Base-by-base conservation (phyloP, 2,797 vertebrate genomes). In the Clarias laeviceps region DNA sequence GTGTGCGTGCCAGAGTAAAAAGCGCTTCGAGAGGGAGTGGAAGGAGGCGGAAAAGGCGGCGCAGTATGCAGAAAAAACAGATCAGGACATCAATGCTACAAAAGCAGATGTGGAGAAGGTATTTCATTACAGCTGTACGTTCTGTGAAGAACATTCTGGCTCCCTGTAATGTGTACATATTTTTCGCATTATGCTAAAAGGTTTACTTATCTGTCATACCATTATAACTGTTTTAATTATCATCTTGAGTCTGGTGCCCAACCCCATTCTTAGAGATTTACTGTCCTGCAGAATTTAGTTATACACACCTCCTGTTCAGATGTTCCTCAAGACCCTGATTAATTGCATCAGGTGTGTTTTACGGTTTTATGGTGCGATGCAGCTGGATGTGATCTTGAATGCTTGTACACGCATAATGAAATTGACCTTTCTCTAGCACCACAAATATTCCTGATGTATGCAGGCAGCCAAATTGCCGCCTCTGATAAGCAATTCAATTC, bases 51-150 rank as follows among this genome's bases (percentile, higher is more conserved):
- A 97, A 89, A 96, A 96, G 56, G 93, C 97, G 0, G 92, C 95
- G 1, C 95, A 96, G 89, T 94, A 94, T 0, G 97, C 97, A 0
- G 96, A 97, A 84, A 95, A 95, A 86, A 95, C 96, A 0, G 96
- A 97, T 87, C 96, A 97, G 88, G 97, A 97, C 85, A 96, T 97
- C 91, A 97, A 97, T 2, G 96, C 97, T 85, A 97, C 97, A 54
- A 97, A 97, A 90, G 97, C 97, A 0, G 97, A 97, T 0, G 97
- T 97, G 84, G 97, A 97, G 91, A 97, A 97, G 93, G 97, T 96
- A 93, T 68, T 24, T 40, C 8, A 24, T 32, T 29, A 22, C 54
- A 18, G 29, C 74, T 32, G 74, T 57, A 20, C 22, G 27, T 59
- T 77, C 54, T 77, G 74, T 74, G 8, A 27, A 74, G 40, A n/a